A percentile compares a stretch with the other conserved stretches of the same genome.
Conservation (phyloP, 2,113 vertebrate genomes). For the Malaclemys terrapin region DNA sequence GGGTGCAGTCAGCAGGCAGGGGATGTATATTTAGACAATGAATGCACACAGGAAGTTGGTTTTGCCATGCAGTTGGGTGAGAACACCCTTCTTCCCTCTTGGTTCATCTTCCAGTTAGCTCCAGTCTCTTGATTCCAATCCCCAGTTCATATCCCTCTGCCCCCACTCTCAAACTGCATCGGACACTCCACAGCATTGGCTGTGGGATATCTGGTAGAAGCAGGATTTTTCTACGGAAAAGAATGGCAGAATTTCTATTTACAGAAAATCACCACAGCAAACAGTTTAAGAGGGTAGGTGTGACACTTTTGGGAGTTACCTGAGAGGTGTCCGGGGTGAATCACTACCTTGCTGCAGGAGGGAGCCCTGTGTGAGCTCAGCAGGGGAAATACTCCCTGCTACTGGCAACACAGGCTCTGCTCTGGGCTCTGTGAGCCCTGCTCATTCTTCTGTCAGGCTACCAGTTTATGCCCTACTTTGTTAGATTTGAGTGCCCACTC, state of each 20-base stretch:
- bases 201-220: background rate
- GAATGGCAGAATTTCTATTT: background rate
- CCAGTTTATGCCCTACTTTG: background rate
- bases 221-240: background rate
- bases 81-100: background rate
- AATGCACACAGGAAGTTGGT: background rate
- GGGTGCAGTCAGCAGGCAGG: background rate
- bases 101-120: background rate
- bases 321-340: background rate
- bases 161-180: background rate
- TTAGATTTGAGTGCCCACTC: background rate
- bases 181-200: too few relatives aligned
- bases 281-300: background rate
- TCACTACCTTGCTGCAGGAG: background rate
- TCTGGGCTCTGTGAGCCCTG: background rate
- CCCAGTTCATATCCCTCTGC: background rate
- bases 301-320: background rate
- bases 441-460: background rate
- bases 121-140: background rate
- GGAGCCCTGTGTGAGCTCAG: background rate
- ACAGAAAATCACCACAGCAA: fast-evolving
- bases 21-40: background rate
- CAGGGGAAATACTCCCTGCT: background rate
- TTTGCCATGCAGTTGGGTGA: background rate
- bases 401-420: background rate